Evolutionary conservation across 1,140 invertebrate genomes (phyloP).

Genomic region (Thalassaphorura encarpata): DNA sequence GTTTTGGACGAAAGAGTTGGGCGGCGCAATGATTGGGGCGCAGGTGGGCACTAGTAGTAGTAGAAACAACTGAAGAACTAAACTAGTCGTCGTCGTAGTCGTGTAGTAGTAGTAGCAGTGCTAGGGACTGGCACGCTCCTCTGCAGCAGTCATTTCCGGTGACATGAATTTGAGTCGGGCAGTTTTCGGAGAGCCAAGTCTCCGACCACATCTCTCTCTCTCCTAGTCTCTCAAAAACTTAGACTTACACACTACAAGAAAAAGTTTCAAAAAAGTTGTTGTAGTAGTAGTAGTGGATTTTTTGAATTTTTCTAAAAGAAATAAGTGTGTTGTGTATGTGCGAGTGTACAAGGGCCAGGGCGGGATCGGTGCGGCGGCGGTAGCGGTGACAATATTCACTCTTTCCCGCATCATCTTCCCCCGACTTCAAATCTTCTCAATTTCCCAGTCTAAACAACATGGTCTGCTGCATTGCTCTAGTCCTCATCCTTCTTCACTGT

Average conservation of each 20-base stretch:
- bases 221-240: conserved; percentile 4
- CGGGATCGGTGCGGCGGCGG: no score
- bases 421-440: no score
- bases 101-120: not conserved
- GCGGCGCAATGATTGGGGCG: conserved; percentile 30
- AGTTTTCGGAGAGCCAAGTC: conserved; percentile 26
- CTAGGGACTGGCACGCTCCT: conserved; percentile 30
- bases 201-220: conserved; percentile 19
- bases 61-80: not conserved
- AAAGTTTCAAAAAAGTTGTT: conserved; percentile 24
- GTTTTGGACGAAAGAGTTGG: not conserved
- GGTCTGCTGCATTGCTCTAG: conserved; percentile 33
- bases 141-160: conserved; percentile 33
- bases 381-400: no score
- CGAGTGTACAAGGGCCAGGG: not conserved
- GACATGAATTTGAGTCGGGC: conserved; percentile 27
- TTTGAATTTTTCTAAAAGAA: not conserved
- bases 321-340: not conserved
- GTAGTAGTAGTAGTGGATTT: conserved; percentile 1
- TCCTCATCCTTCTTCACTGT: conserved; percentile 33
- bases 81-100: not conserved
- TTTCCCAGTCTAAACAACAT: no score
- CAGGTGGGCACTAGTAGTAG: conserved; percentile 20
- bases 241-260: not conserved
- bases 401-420: no score